Percentiles rank a stretch among this genome's conserved stretches.
Evolutionary conservation across 2,113 vertebrate species (phyloP).

Genomic region (Fukomys damarensis): DNA sequence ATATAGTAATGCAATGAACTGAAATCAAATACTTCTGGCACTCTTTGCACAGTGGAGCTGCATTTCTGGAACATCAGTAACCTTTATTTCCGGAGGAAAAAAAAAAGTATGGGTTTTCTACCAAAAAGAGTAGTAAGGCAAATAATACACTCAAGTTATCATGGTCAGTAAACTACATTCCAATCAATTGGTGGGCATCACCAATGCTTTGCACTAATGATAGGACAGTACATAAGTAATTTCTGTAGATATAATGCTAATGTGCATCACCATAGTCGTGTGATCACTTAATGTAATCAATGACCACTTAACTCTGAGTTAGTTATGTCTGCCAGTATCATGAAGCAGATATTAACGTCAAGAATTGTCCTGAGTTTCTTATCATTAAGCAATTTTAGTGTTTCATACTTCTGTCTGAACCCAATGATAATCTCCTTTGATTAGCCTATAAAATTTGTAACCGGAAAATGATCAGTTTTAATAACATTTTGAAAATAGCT

Average conservation of each 20-base stretch:
- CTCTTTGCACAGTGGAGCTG: neutral
- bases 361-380: neutral
- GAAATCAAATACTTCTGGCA: neutral
- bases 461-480: neutral
- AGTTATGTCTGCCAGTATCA: neutral
- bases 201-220: neutral
- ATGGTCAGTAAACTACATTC: neutral
- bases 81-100: neutral
- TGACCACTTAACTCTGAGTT: neutral
- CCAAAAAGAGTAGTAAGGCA: neutral
- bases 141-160: neutral
- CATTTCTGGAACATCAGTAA: neutral
- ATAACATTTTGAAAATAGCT: neutral
- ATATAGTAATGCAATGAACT: neutral
- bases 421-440: neutral
- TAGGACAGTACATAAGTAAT: neutral
- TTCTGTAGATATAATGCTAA: neutral
- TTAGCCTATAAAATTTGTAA: conserved; percentile 7
- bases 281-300: neutral
- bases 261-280: neutral
- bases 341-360: neutral
- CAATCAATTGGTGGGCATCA: neutral
- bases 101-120: neutral
- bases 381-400: neutral
- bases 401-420: neutral